Percentiles rank a stretch among this genome's conserved stretches.
phyloP scores from a whole-genome alignment of 2,888 invertebrate species.

The Pseudococcus viburni region DNA sequence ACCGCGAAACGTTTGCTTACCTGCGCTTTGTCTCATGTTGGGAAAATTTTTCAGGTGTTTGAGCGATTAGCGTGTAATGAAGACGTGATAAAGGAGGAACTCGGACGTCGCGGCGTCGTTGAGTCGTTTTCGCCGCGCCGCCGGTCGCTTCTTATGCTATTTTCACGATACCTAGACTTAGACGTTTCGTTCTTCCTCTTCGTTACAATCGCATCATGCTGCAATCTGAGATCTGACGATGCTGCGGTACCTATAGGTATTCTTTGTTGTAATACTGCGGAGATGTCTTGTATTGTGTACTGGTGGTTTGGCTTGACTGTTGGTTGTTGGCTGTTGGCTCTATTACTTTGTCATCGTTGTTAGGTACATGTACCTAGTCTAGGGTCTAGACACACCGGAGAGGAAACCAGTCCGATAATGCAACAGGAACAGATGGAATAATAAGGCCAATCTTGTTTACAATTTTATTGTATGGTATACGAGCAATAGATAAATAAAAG shows the following conservation, averaged over 20 bases:
- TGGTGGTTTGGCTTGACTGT: background rate
- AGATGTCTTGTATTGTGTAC: background rate
- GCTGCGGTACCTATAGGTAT: background rate
- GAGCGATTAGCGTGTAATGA: slow-evolving; percentile 31
- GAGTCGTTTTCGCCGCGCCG: background rate
- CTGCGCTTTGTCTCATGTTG: background rate
- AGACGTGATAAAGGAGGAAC: slow-evolving; percentile 18
- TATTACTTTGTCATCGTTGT: background rate
- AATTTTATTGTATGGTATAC: background rate
- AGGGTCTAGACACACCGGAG: background rate
- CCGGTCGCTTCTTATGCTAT: background rate
- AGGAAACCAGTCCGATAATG: background rate
- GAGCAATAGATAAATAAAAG: background rate
- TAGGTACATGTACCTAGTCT: background rate
- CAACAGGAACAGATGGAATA: background rate
- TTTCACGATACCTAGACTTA: background rate
- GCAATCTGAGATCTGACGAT: background rate
- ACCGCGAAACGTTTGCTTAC: background rate
- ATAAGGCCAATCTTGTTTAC: background rate
- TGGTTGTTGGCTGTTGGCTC: background rate
- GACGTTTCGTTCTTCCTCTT: background rate
- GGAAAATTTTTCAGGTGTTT: slow-evolving; percentile 21
- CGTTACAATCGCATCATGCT: background rate
- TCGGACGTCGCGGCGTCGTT: background rate
- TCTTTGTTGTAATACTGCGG: background rate